Base-by-base conservation (phyloP, 2,113 vertebrate genomes). In the Sebastes schlegelii region DNA sequence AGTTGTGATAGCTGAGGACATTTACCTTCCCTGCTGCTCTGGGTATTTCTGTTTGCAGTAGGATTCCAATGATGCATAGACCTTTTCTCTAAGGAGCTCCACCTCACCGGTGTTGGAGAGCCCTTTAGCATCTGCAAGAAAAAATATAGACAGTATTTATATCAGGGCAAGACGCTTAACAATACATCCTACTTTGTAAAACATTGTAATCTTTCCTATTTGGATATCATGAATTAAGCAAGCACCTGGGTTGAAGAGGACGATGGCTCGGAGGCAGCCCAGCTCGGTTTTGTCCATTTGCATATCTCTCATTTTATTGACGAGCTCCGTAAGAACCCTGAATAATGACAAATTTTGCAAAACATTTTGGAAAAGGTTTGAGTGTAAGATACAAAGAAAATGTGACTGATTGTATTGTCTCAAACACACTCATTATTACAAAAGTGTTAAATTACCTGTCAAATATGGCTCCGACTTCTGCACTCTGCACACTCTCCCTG, bases 401-500 rank as follows among this genome's bases (percentile, higher is more conserved):
- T 5, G 0, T 7, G 3, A 61, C 4, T 0, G 4, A n/a, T 16
- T 23, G 13, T 16, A 34, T 0, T 51, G 26, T 55, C 8, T 34
- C 26, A 23, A 63, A 54, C 5, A 71, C 17, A 60, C 3, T 43
- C 7, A 9, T 8, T 5, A 13, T 48, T 8, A 51, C 2, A 58
- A 61, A 74, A n/a, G 1, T 16, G 4, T 5, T 10, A 49, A 34
- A 19, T 86, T 94, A 99, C 98, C 98, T 97, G 95, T 99, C 98
- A 71, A 99, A 99, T 96, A 99, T 99, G 94, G 98, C 98, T 34
- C 98, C 98, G 3, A 99, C 98, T 16, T 98, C 98, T 0, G 98
- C 97, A 17, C 97, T 99, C 95, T 99, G 98, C 6, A 98, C 96
- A 54, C 97, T 99, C 91, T 96, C 95, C 80, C 95, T 96, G 92